Evolutionary conservation across 2,888 invertebrate species (phyloP).

Genomic region (Himalopsyche anomala): DNA sequence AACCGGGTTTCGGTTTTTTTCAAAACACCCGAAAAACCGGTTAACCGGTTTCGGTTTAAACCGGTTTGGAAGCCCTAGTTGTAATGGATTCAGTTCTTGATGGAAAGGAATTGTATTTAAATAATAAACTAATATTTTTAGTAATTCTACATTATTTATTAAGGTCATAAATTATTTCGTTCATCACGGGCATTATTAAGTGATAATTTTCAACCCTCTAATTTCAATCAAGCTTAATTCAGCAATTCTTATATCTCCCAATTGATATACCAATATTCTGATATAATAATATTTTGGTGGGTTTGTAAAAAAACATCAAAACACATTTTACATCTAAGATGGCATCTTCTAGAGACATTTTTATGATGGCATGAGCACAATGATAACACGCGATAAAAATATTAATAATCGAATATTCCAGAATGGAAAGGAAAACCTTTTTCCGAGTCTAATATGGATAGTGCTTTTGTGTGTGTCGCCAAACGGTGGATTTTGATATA

Average conservation of each 20-base stretch:
- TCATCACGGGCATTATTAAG: too few relatives aligned
- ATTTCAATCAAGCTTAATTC: not conserved
- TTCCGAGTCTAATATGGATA: not conserved
- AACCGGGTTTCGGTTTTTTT: too few relatives aligned
- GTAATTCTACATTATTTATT: too few relatives aligned
- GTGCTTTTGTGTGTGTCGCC: not conserved
- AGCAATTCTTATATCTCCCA: not conserved
- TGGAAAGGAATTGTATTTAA: too few relatives aligned
- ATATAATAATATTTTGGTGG: not conserved
- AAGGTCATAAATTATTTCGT: too few relatives aligned
- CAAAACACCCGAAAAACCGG: too few relatives aligned
- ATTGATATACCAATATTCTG: not conserved
- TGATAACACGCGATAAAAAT: constrained; percentile 36
- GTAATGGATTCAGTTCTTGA: too few relatives aligned
- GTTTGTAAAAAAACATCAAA: not conserved
- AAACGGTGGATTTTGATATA: not conserved
- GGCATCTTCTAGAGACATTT: not conserved
- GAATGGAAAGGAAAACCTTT: not conserved
- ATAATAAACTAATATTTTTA: too few relatives aligned
- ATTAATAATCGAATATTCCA: constrained; percentile 13
- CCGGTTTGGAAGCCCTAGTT: too few relatives aligned
- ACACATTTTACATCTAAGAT: not conserved
- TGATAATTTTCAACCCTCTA: too few relatives aligned
- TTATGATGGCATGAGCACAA: not conserved
- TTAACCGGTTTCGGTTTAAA: too few relatives aligned